These are phyloP conservation scores for Ciconia stormi DNA, from an alignment of 2,113 vertebrate species.

Conservation along the genomic window DNA sequence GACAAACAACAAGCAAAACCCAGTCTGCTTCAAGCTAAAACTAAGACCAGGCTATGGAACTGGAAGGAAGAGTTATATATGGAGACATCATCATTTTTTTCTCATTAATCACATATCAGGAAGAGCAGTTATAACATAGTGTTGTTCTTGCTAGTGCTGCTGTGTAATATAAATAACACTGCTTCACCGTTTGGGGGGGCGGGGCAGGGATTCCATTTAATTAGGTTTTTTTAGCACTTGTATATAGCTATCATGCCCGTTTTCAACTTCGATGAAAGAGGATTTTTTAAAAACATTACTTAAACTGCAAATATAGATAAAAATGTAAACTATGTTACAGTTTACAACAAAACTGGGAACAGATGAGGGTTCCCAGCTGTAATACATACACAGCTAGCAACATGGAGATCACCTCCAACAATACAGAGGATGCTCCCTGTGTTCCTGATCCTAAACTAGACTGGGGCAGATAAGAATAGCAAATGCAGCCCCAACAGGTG, in stretches of 20 bases:
- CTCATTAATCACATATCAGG: not conserved
- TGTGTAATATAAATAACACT: not conserved
- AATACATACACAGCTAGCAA: not conserved
- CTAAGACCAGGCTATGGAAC: not conserved
- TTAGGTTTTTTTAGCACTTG: not conserved
- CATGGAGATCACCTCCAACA: accelerated
- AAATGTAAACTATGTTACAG: not conserved
- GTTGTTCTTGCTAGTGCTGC: not conserved
- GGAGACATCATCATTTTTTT: not conserved
- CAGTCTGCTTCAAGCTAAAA: not conserved
- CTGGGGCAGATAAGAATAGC: not conserved
- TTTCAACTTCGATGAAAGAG: not conserved
- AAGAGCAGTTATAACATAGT: not conserved
- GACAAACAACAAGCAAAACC: not conserved
- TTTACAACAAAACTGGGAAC: not conserved
- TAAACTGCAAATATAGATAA: not conserved
- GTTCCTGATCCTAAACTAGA: not conserved
- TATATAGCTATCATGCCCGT: not conserved
- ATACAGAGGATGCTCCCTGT: not conserved
- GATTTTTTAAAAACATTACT: not conserved
- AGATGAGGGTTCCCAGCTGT: not conserved
- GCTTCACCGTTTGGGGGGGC: not conserved
- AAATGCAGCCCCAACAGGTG: not conserved
- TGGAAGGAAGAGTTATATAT: not conserved
- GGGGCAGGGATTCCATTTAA: not conserved